Base-by-base conservation (phyloP, 2,797 vertebrate genomes). In the Lagocephalus sceleratus region DNA sequence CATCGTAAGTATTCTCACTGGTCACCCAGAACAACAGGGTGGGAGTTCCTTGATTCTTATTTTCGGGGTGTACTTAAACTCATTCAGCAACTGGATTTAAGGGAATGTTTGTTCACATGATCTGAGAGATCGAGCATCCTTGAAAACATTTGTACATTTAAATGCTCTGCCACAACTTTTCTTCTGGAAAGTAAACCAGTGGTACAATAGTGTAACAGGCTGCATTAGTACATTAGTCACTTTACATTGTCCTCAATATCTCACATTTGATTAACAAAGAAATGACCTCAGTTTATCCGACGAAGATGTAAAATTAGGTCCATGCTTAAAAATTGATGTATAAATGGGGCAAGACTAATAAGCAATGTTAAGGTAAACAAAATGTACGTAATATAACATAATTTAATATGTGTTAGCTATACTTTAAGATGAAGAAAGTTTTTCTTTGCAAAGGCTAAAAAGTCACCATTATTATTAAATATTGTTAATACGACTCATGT, bases 1-100 rank as follows among this genome's bases (percentile, higher is more conserved):
- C 76, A 53, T 85, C 91, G 89, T 93, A 90, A 93, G 92, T 92
- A 91, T 73, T 67, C 75, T 47, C 61, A 83, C 68, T 75, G 52
- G 71, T 66, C 63, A 74, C 40, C 54, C 39, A 64, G 64, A 59
- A 48, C 51, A 46, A 17, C 17, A n/a, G 5, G 5, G 16, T 19
- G n/a, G 64, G 47, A 61, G 61, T 56, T 50, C 60, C 71, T 64
- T 63, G 55, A 73, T 68, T 49, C 47, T 46, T 55, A 65, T 60
- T 65, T 62, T 43, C 65, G 57, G 55, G 63, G 44, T 60, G 51
- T 40, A 42, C 66, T 79, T 50, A 51, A 69, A 38, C 57, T 73
- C 44, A 61, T 76, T 75, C 54, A 73, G 73, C 75, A 61, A 67
- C 61, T 79, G 69, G 67, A 68, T 71, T 48, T 51, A 78, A 82